Conservation (phyloP, 2,113 vertebrate species). For the Ceuthmochares aereus region DNA sequence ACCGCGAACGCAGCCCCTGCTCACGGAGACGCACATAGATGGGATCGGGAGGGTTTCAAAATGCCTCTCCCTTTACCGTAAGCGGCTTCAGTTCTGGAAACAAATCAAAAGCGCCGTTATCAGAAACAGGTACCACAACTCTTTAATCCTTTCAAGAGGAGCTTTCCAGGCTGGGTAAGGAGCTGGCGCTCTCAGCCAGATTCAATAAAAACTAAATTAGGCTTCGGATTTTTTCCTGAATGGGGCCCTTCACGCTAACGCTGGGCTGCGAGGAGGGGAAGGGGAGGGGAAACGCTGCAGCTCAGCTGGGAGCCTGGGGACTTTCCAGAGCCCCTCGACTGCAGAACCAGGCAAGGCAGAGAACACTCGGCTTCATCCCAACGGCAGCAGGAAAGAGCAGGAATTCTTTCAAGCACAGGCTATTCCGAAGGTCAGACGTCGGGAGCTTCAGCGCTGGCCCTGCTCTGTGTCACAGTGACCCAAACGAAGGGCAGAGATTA, state of each 20-base stretch:
- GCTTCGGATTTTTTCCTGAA: not conserved
- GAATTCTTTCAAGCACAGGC: accelerated
- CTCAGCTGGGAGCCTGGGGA: not conserved
- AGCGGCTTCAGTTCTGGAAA: not conserved
- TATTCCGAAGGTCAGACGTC: not conserved
- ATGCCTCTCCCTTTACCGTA: accelerated
- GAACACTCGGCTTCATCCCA: not conserved
- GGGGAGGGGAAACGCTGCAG: not conserved
- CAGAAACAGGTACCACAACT: not conserved
- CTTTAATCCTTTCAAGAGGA: not conserved
- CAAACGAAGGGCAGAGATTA: not conserved
- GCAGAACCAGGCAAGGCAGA: not conserved
- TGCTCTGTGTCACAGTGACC: not conserved
- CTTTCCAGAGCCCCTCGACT: not conserved
- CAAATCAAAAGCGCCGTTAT: not conserved
- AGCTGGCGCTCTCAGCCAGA: not conserved
- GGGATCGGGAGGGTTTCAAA: not conserved
- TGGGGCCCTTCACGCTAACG: not conserved
- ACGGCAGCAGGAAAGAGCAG: not conserved
- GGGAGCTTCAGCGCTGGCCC: not conserved
- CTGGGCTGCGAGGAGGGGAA: not conserved
- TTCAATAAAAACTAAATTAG: not conserved
- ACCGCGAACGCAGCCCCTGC: accelerated
- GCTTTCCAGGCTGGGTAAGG: not conserved
- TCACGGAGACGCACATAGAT: accelerated